phyloP scores from a whole-genome alignment of 2,888 invertebrate species.

The Globia sparganii region DNA sequence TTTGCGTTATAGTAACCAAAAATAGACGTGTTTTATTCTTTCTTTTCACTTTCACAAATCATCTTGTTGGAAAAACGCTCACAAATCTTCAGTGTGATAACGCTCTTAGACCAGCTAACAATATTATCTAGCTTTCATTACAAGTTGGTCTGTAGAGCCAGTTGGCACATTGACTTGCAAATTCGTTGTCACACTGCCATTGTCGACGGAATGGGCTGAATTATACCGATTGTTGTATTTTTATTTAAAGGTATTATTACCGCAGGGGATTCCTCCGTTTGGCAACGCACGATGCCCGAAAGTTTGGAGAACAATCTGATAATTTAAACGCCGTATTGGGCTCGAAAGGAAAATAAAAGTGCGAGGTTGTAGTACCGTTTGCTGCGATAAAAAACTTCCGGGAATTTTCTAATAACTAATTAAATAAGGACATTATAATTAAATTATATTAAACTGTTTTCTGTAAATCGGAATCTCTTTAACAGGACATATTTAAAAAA shows the following conservation, averaged over 20 bases:
- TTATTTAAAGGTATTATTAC: slow-evolving; percentile 30
- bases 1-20: not conserved
- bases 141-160: slow-evolving; percentile 34
- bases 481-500: too few relatives aligned
- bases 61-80: not conserved
- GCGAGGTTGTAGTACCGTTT: slow-evolving; percentile 5
- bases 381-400: slow-evolving; percentile 3
- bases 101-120: slow-evolving; percentile 46
- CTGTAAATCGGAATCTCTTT: too few relatives aligned
- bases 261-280: slow-evolving; percentile 40
- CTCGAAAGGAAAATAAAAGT: slow-evolving; percentile 21
- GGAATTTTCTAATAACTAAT: not conserved
- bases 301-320: slow-evolving; percentile 34
- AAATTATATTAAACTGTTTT: too few relatives aligned
- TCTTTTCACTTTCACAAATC: not conserved
- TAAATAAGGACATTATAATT: not conserved
- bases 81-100: slow-evolving; percentile 11
- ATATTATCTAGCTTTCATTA: slow-evolving; percentile 61
- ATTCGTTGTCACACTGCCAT: slow-evolving; percentile 57
- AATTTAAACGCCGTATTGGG: slow-evolving; percentile 40
- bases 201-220: slow-evolving; percentile 48
- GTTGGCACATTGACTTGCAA: slow-evolving; percentile 66
- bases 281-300: slow-evolving; percentile 12
- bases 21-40: not conserved
- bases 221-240: slow-evolving; percentile 46